A percentile compares a stretch with the other conserved stretches of the same genome.
phyloP scores from a whole-genome alignment of 2,888 invertebrate genomes.

The Theristus sp. region DNA sequence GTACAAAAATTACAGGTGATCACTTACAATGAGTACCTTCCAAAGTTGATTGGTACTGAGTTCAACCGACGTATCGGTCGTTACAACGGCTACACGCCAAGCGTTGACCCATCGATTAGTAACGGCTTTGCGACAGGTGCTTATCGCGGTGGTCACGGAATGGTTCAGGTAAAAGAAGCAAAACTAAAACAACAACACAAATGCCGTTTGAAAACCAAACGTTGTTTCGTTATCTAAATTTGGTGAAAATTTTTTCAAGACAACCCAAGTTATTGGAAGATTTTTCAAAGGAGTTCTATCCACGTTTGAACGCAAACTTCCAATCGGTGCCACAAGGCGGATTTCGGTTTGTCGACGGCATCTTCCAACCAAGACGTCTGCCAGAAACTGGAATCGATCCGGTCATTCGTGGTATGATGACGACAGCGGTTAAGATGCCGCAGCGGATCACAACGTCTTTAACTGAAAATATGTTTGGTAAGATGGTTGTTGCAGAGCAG shows the following conservation, averaged over 20 bases:
- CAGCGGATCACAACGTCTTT: not conserved
- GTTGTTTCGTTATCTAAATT: not conserved
- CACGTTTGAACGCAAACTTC: slow-evolving; percentile 57
- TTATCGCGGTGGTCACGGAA: slow-evolving; percentile 38
- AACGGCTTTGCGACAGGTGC: slow-evolving; percentile 92
- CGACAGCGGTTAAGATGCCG: slow-evolving; percentile 52
- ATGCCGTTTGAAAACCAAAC: no score
- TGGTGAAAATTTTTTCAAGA: not conserved
- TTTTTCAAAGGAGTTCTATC: slow-evolving; percentile 45
- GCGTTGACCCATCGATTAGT: slow-evolving; percentile 58
- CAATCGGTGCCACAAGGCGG: slow-evolving; percentile 63
- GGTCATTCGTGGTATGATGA: slow-evolving; percentile 65
- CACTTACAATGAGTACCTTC: slow-evolving; percentile 52
- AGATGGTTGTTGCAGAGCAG: no score
- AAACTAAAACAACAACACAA: no score
- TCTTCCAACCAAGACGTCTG: slow-evolving; percentile 83
- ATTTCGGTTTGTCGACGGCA: slow-evolving; percentile 66
- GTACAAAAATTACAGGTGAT: slow-evolving; percentile 31
- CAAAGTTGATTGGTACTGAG: slow-evolving; percentile 40
- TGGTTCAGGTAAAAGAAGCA: not conserved
- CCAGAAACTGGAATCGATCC: slow-evolving; percentile 94
- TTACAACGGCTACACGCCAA: slow-evolving; percentile 59
- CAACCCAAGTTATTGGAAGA: not conserved
- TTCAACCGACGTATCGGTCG: slow-evolving; percentile 39
- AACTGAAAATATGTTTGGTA: not conserved